Evolutionary conservation across 2,797 vertebrate genomes (phyloP).

Genomic region (Lithobates sylvaticus): DNA sequence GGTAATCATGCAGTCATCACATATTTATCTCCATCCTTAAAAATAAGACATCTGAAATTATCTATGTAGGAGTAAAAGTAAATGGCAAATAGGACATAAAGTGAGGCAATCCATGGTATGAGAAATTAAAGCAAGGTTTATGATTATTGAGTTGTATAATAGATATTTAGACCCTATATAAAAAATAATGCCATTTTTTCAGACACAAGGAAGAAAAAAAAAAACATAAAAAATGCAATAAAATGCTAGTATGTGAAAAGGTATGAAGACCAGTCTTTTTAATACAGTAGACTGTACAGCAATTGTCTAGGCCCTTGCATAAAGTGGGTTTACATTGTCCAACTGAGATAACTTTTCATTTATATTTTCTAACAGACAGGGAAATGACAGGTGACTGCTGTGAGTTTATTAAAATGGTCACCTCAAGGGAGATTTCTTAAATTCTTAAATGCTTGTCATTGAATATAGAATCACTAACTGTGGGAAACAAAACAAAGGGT

Average conservation of each 20-base stretch:
- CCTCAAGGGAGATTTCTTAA: conserved; percentile 74
- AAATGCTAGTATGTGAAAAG: conserved; percentile 72
- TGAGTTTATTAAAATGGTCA: conserved; percentile 79
- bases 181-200: conserved; percentile 70
- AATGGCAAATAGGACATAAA: conserved; percentile 57
- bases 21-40: conserved; percentile 70
- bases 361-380: conserved; percentile 64
- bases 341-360: conserved; percentile 75
- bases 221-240: conserved; percentile 64
- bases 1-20: conserved; percentile 71
- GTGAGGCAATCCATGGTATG: conserved; percentile 66
- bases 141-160: conserved; percentile 67
- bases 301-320: conserved; percentile 74
- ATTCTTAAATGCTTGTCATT: conserved; percentile 78
- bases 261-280: conserved; percentile 78
- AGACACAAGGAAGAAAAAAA: conserved; percentile 67
- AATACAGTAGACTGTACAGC: conserved; percentile 74
- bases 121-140: conserved; percentile 72
- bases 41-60: conserved; percentile 45
- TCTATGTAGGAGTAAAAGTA: conserved; percentile 20
- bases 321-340: conserved; percentile 72
- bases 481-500: conserved; percentile 67
- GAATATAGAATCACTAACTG: conserved; percentile 76
- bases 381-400: conserved; percentile 76
- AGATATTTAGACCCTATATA: conserved; percentile 72